Base-by-base conservation (phyloP, 2,888 invertebrate genomes). In the Augochlorella aurata region DNA sequence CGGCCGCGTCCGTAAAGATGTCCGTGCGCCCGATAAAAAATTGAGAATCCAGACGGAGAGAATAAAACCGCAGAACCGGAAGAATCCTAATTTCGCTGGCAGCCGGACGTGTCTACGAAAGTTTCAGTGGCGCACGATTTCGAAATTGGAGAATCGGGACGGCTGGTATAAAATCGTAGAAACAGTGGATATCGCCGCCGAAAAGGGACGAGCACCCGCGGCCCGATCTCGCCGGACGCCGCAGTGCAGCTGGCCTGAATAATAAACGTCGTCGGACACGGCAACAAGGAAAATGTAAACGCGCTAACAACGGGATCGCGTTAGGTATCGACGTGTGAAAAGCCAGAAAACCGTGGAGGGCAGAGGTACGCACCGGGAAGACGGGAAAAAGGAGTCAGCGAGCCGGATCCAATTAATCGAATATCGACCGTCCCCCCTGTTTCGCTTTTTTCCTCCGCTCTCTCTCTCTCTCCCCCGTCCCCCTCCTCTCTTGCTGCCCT, bases 351-450 rank as follows among this genome's bases (percentile, higher is more conserved):
- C 61, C 14, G 29, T 18, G 29, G 54, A 58, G 21, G 24, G 21
- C 0, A 21, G 54, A 47, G 29, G 61, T 29, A 38, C 61, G 61
- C 63, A 69, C 49, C 65, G 47, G 38, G 49, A 67, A 58, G 54
- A 24, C 52, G 44, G 4, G 54, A 24, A 18, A 63, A 81, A 58
- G 50, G 69, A 76, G 49, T 50, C 71, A 44, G 65, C 49, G 49
- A 29, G 52, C 71, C 47, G 72, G 81, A 81, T 81, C 82, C 82
- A 81, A 82, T 82, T 82, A 82, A 82, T 82, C 82, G 82, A 81
- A 69, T 82, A 82, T 82, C 82, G 82, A 82, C 72, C 82, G 79
- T 24, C 54, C n/a, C 10, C 66, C 52, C 58, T 58, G 81, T 81
- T 75, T 81, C 69, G 76, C 69, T 81, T 61, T 81, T 76, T 70